Conservation (phyloP, 2,888 invertebrate genomes). For the Hartigia nigra region DNA sequence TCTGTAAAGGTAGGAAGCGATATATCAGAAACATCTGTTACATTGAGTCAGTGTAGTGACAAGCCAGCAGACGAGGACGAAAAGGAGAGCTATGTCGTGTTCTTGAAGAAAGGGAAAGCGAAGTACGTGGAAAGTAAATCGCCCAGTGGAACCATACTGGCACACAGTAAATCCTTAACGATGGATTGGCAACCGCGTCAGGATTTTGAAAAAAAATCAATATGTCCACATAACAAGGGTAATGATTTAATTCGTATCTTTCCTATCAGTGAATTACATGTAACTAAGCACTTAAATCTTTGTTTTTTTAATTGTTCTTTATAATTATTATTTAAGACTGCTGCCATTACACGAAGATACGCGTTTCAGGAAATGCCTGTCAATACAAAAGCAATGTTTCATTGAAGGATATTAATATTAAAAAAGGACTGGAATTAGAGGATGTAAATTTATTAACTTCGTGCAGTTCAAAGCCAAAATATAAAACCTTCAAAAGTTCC, state of each 20-base stretch:
- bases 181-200: not conserved
- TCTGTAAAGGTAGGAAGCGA: not conserved
- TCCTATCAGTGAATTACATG: not conserved
- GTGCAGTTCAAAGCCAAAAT: not conserved
- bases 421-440: not conserved
- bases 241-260: not conserved
- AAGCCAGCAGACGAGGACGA: not conserved
- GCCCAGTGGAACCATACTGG: not conserved
- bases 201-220: not conserved
- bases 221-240: not conserved
- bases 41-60: not conserved
- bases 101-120: not conserved
- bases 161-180: not conserved
- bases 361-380: too few species aligned
- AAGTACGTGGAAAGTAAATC: not conserved
- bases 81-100: not conserved
- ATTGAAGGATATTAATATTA: not conserved
- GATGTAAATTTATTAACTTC: not conserved
- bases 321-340: not conserved
- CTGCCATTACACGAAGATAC: not conserved
- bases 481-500: not conserved
- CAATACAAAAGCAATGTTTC: not conserved
- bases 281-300: not conserved
- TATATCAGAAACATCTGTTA: not conserved
- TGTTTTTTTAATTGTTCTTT: not conserved